Base-by-base conservation (phyloP, 2,888 invertebrate species). In the Molanna angustata region DNA sequence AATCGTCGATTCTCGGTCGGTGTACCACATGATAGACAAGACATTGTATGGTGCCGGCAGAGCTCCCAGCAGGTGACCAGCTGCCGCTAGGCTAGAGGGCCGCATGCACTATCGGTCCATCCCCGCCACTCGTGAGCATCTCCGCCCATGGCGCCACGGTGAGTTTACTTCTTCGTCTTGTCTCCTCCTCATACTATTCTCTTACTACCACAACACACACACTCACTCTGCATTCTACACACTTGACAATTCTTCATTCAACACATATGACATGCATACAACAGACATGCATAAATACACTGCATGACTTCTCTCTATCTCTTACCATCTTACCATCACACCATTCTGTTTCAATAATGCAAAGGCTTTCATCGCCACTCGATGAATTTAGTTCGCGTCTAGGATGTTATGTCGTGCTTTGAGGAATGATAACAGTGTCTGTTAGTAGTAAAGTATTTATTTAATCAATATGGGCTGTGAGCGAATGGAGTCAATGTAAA, bases 311-410 rank as follows among this genome's bases (percentile, higher is more conserved):
- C n/a, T n/a, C n/a, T n/a, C n/a, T n/a, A n/a, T n/a, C n/a, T n/a
- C n/a, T n/a, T n/a, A n/a, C n/a, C n/a, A n/a, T n/a, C n/a, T n/a
- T n/a, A n/a, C n/a, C n/a, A n/a, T n/a, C n/a, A n/a, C n/a, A n/a
- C n/a, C n/a, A n/a, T n/a, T n/a, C n/a, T n/a, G n/a, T n/a, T n/a
- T 42, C 39, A 42, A 46, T 55, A 72, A 75, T 76, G 76, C 73
- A 73, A 76, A 76, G 76, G 76, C 76, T 77, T 77, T 77, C 76
- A 76, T 77, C 76, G 76, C 71, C 75, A 51, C 53, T 44, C 58
- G 55, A 50, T 49, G 54, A 54, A 46, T 53, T 74, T 72, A 72
- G 76, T 71, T 70, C 74, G 74, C 73, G 73, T 71, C 70, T 70
- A 68, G 68, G 70, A 68, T 70, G 71, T 70, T 69, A 64, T 70